A percentile compares a stretch with the other conserved stretches of the same genome.
Evolutionary conservation across 2,113 vertebrate genomes (phyloP).

Genomic region (Anolis sagrei): DNA sequence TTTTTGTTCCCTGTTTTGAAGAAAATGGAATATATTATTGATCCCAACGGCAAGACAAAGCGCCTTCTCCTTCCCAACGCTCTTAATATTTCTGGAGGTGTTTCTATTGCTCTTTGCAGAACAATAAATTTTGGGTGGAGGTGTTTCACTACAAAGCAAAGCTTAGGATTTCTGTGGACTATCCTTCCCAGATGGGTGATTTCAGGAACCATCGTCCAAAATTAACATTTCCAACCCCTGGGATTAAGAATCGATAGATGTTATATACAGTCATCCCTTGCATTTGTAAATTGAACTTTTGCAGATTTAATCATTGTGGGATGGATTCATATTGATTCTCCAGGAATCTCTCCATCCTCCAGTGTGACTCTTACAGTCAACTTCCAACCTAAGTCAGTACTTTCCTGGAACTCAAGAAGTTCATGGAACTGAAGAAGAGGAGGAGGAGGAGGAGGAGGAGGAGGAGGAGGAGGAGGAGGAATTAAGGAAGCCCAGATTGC

Average conservation of each 20-base stretch:
- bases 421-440: conserved; percentile 78
- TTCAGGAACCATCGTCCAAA: too few relatives aligned
- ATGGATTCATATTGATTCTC: too few relatives aligned
- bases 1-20: conserved; percentile 18
- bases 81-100: not conserved
- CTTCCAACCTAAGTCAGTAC: too few relatives aligned
- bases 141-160: not conserved
- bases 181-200: too few relatives aligned
- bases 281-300: too few relatives aligned
- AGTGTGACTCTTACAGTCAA: too few relatives aligned
- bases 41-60: conserved; percentile 36
- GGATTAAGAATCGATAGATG: not conserved
- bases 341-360: too few relatives aligned
- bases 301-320: too few relatives aligned
- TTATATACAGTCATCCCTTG: too few relatives aligned
- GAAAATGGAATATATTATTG: conserved; percentile 58
- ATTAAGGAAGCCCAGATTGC: conserved; percentile 83
- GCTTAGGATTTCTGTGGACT: too few relatives aligned
- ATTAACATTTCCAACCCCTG: too few relatives aligned
- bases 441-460: too few relatives aligned
- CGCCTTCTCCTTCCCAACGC: conserved; percentile 17
- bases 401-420: conserved; percentile 24
- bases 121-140: not conserved
- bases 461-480: conserved; percentile 86
- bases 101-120: not conserved